Evolutionary conservation across 2,797 vertebrate species (phyloP), one percentile per base, ranked within the genome.

Genomic region (Caiman crocodilus): DNA sequence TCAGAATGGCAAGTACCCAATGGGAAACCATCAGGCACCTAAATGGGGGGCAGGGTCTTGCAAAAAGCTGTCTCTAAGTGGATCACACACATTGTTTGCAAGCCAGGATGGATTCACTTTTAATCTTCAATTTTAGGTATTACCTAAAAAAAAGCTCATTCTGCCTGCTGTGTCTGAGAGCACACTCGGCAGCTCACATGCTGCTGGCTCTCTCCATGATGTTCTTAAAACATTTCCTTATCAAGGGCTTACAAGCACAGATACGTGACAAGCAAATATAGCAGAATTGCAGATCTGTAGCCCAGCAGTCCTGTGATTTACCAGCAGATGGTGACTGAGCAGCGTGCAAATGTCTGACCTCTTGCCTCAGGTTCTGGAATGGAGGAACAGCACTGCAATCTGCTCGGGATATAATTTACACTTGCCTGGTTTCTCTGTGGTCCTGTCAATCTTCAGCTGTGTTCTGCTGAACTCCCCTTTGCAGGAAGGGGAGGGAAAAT

Each of bases 401-500:
- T 71, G 67, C 30, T 42, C 7, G 4, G 30, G 7, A 20, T 50
- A 16, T 67, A 50, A 14, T 23, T 50, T 73, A 23, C 50, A 73
- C 23, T 3, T 50, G 69, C 65, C 30, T 20, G 17, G 18, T 67
- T 17, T 17, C 8, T 18, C 65, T 32, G n/a, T 67, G 13, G 42
- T 50, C 42, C 42, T 7, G 7, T 73, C 50, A 25, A 23, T 42
- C 14, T 23, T 25, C 23, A 16, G 23, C 69, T 73, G 14, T 50
- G 35, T 23, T 50, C 69, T 73, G 23, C 35, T 9, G 26, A 73
- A 25, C 23, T 42, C 88, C 5, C 59, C 0, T 0, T 85, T 0
- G 0, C 79, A 7, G n/a, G 76, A 69, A 0, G 21, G 60, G 64
- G 56, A 77, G 11, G 14, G 42, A 58, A 69, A 17, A 74, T 57